These are phyloP conservation scores for Dolichopus griseipennis DNA, from an alignment of 2,888 invertebrate species.

Conservation along the genomic window DNA sequence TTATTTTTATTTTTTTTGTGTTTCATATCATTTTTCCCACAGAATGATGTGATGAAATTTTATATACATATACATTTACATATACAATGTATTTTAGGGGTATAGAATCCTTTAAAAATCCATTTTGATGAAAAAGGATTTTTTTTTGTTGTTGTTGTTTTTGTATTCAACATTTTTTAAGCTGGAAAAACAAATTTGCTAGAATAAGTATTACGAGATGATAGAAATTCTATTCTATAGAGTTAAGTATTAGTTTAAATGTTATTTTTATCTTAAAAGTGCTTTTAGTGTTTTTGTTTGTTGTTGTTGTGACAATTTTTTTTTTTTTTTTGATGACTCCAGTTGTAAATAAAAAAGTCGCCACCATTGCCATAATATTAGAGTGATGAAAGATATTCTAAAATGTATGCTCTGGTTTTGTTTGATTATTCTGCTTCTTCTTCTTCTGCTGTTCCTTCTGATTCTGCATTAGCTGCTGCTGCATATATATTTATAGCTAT, in stretches of 20 bases:
- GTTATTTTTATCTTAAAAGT: not conserved
- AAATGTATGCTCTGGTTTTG: not conserved
- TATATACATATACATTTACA: not conserved
- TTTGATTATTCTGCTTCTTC: no score
- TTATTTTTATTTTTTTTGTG: not conserved
- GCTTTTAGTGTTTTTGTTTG: not conserved
- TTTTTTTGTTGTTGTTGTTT: not conserved
- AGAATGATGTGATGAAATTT: slow-evolving; percentile 6
- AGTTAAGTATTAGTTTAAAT: not conserved
- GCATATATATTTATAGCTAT: no score
- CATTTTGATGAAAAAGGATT: not conserved
- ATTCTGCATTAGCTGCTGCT: no score
- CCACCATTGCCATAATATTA: slow-evolving; percentile 6
- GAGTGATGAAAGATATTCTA: slow-evolving; percentile 6
- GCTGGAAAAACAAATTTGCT: no score
- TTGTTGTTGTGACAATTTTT: not conserved
- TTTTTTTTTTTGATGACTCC: not conserved
- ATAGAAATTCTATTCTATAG: no score
- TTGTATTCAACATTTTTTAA: no score
- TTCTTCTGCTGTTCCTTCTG: no score
- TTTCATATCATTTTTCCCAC: not conserved
- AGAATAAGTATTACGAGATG: no score
- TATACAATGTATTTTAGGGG: not conserved
- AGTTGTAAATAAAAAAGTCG: slow-evolving; percentile 3
- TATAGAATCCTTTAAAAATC: not conserved